These are phyloP conservation scores for Rhynchotus rufescens DNA, from an alignment of 2,797 vertebrate species.

Conservation along the genomic window DNA sequence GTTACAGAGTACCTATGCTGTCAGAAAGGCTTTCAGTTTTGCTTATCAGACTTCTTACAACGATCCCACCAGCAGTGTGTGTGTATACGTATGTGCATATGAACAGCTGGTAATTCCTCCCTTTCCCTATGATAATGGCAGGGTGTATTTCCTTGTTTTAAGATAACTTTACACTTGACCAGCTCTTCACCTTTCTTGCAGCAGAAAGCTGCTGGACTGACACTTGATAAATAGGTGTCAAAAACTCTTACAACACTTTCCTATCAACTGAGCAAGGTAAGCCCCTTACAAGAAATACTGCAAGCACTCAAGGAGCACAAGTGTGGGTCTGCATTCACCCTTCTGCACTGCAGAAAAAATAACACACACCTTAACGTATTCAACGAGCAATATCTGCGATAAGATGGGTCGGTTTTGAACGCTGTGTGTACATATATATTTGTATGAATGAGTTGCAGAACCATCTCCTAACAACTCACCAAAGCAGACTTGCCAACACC, in stretches of 20 bases:
- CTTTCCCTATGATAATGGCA: not conserved
- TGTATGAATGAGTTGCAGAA: accelerated
- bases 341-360: not conserved
- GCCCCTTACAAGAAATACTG: constrained; percentile 8
- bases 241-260: not conserved
- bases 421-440: too few relatives aligned
- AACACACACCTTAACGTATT: accelerated
- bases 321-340: not conserved
- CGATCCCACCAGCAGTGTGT: not conserved
- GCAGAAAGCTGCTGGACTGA: constrained; percentile 1
- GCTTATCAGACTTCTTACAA: not conserved
- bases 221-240: constrained; percentile 3
- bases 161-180: constrained; percentile 52
- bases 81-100: accelerated
- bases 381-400: accelerated
- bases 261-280: constrained; percentile 8
- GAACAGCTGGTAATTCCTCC: not conserved
- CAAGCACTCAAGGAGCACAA: constrained; percentile 11
- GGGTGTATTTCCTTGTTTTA: not conserved
- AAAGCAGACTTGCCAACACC: constrained; percentile 98
- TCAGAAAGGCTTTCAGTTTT: not conserved
- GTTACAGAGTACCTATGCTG: not conserved
- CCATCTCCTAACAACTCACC: constrained; percentile 84
- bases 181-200: not conserved
- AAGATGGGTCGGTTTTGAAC: not conserved